Base-by-base conservation (phyloP, 64 coral and sea anemone genomes). In the Montipora efflorescens region DNA sequence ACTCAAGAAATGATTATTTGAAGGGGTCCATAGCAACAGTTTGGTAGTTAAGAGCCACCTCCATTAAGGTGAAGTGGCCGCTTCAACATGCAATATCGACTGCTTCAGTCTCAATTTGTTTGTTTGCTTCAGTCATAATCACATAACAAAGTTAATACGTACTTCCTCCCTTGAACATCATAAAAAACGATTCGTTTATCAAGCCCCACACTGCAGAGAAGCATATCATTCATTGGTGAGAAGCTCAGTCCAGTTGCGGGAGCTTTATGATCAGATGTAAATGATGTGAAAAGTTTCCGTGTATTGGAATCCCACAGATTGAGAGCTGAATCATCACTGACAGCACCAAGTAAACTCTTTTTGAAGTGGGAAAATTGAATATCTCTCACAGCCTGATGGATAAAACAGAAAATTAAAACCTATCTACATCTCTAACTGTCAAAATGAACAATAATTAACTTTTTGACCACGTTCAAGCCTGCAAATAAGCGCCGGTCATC, bases 201-300 rank as follows among this genome's bases (percentile, higher is more conserved):
- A 46, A 96, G 94, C 22, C 97, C 94, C 76, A 90, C 92, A 53
- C 94, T 94, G 19, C 91, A 88, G 19, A 99, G 75, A 13, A 99
- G 89, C 97, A 99, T 99, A 47, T 99, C 97, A 69, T 99, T 99
- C 82, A 96, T 92, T n/a, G 97, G 97, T 48, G 97, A 99, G 79
- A 99, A 99, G 76, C 84, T 87, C 18, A 99, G 48, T 2, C 83
- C 97, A 67, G 87, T 94, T 13, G 97, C 94, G 9, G 97, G 97
- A 10, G 94, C 97, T 79, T 78, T 96, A 84, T 99, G 97, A 15
- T 99, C 92, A 89, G 87, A 94, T 25, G 90, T 87, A 69, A 99
- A 99, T n/a, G 97, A 99, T 22, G 92, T 90, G 50, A 94, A 82
- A 6, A 99, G 57, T 62, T 99, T 99, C 16, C 89, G 89, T 15